Conservation (phyloP, 2,888 invertebrate genomes). For the Parapristionchus giblindavisi region DNA sequence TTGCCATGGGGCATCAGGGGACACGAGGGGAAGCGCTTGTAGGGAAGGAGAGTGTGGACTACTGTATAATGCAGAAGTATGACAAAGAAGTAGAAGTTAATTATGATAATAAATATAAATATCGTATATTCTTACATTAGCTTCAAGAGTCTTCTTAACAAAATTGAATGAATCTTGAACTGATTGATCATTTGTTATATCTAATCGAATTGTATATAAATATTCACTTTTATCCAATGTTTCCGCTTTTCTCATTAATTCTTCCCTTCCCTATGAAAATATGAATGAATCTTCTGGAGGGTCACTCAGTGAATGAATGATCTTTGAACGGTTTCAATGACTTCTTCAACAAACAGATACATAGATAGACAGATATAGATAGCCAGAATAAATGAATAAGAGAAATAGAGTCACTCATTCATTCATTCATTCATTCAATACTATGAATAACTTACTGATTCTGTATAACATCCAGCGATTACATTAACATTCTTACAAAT, state of each 20-base stretch:
- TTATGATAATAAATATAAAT: not conserved
- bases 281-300: not conserved
- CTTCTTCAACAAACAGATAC: too few relatives aligned
- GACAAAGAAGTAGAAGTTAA: too few relatives aligned
- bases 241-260: slow-evolving; percentile 39
- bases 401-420: too few relatives aligned
- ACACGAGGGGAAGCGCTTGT: too few relatives aligned
- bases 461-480: slow-evolving; percentile 80
- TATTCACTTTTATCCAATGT: slow-evolving; percentile 17
- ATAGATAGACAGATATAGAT: too few relatives aligned
- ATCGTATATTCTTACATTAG: slow-evolving; percentile 39
- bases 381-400: too few relatives aligned
- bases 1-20: too few relatives aligned
- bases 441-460: slow-evolving; percentile 46
- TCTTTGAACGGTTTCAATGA: too few relatives aligned
- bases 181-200: slow-evolving; percentile 72
- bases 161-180: slow-evolving; percentile 82
- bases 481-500: slow-evolving; percentile 80
- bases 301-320: too few relatives aligned
- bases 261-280: slow-evolving; percentile 44
- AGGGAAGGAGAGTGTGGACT: too few relatives aligned
- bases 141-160: slow-evolving; percentile 53
- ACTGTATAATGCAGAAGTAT: too few relatives aligned
- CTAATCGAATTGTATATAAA: slow-evolving; percentile 76
- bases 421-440: too few relatives aligned